These are phyloP conservation scores for Unio pictorum DNA, from an alignment of 2,888 invertebrate species.

Conservation along the genomic window DNA sequence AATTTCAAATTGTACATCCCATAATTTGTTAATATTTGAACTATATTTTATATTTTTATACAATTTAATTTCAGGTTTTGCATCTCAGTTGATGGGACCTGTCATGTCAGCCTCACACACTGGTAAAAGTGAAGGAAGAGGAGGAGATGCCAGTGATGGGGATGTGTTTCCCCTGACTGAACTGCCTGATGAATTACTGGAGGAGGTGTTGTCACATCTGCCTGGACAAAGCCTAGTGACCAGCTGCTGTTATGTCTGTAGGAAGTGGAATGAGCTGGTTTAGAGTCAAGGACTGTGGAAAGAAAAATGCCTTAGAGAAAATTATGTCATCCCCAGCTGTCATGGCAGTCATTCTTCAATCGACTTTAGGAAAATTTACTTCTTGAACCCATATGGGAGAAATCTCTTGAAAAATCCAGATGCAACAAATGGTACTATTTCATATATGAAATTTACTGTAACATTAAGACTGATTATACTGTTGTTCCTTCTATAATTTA, in stretches of 20 bases:
- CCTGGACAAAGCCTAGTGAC: conserved; percentile 27
- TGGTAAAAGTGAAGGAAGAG: too few species aligned
- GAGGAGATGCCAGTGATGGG: too few species aligned
- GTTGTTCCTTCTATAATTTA: too few species aligned
- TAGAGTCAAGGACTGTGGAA: conserved; percentile 37
- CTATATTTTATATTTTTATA: too few species aligned
- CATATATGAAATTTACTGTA: too few species aligned
- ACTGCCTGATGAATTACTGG: conserved; percentile 8
- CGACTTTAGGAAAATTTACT: conserved; percentile 35
- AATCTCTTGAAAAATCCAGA: conserved; percentile 44
- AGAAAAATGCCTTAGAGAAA: conserved; percentile 32
- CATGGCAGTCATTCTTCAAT: conserved; percentile 9
- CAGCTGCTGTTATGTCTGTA: conserved; percentile 30
- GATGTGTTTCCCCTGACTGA: conserved; percentile 10
- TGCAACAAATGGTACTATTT: conserved; percentile 30
- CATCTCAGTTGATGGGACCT: too few species aligned
- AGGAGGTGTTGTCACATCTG: conserved; percentile 12
- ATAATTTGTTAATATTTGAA: too few species aligned
- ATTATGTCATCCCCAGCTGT: conserved; percentile 14
- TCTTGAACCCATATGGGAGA: conserved; percentile 36
- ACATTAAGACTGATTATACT: too few species aligned
- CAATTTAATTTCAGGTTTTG: too few species aligned
- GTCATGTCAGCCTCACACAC: too few species aligned
- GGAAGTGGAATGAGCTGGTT: conserved; percentile 29
- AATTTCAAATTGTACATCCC: too few species aligned